Base-by-base conservation (phyloP, 2,797 vertebrate species). In the Dermochelys coriacea region DNA sequence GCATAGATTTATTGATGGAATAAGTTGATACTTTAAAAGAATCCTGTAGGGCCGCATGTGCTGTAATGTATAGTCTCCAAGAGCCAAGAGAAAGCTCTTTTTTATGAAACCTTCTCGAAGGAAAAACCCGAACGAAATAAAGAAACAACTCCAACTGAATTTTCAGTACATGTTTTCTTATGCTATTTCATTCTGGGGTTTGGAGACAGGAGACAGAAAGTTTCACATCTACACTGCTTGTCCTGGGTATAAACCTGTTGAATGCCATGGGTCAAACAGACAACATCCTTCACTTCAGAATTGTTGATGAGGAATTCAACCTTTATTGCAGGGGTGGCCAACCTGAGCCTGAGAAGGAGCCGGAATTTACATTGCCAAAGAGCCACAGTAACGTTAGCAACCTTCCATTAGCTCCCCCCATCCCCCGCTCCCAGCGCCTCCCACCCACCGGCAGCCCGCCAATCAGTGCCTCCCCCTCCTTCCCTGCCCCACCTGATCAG, bases 81-180 rank as follows among this genome's bases (percentile, higher is more conserved):
- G 57, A n/a, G 10, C 0, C 9, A 9, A 0, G 0, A 71, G 19
- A 71, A 21, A 37, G 12, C n/a, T 41, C 8, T 71, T 37, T 54
- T 54, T 68, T 71, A 16, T 71, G 5, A 41, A 68, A 37, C 9
- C 8, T 41, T 68, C n/a, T 37, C 34, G 4, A 1, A 0, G 0
- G 3, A 61, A 80, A 25, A 80, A 25, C 4, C 29, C 8, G 4
- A 79, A 47, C 83, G 10, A 1, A 1, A 0, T 3, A 5, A 77
- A 84, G 16, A 5, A 11, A 55, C 4, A 49, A 11, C 37, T 45
- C n/a, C 0, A 9, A 1, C 79, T 80, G 86, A 79, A 27, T 75
- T 77, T 87, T 61, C 49, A 50, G 45, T 74, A 84, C 2, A 7
- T 37, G 1, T 14, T 78, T 82, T 82, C 16, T 85, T 23, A 23